Conservation (phyloP, 1,140 invertebrate genomes). For the Drosophila prosaltans region DNA sequence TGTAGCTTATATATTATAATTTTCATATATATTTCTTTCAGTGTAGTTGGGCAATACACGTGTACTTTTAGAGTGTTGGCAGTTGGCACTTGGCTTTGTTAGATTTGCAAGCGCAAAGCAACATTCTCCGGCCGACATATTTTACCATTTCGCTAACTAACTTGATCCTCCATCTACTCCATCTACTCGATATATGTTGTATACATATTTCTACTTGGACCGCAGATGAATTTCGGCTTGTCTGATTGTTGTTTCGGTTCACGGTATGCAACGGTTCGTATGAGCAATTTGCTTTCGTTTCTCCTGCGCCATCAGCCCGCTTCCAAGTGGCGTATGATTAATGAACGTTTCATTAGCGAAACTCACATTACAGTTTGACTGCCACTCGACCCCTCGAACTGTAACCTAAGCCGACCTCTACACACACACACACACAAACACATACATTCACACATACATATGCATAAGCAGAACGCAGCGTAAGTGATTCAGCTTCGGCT, state of each 20-base stretch:
- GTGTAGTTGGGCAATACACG: constrained; percentile 13
- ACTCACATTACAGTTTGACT: constrained; percentile 55
- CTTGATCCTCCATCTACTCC: constrained; percentile 26
- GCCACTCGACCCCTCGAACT: constrained; percentile 20
- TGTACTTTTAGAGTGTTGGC: constrained; percentile 39
- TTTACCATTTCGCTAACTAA: constrained; percentile 38
- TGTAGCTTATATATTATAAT: constrained; percentile 2
- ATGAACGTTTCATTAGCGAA: constrained; percentile 78
- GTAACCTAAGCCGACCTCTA: constrained; percentile 1
- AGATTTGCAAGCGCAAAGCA: constrained; percentile 29
- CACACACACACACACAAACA: background rate
- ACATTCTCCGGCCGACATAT: constrained; percentile 30
- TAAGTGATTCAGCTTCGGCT: constrained; percentile 12
- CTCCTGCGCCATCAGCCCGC: constrained; percentile 20
- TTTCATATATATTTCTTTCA: background rate
- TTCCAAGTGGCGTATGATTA: constrained; percentile 69
- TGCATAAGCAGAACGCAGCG: background rate
- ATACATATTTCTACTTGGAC: constrained; percentile 14
- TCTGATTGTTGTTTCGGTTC: background rate
- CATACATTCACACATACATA: background rate
- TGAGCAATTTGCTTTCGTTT: constrained; percentile 39
- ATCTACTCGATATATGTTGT: background rate
- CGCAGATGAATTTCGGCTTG: constrained; percentile 32
- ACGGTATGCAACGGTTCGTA: constrained; percentile 34
- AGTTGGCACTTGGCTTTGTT: constrained; percentile 69